Percentiles rank a stretch among this genome's conserved stretches.
phyloP scores from a whole-genome alignment of 2,113 vertebrate genomes.

The Nycticorax nycticorax region DNA sequence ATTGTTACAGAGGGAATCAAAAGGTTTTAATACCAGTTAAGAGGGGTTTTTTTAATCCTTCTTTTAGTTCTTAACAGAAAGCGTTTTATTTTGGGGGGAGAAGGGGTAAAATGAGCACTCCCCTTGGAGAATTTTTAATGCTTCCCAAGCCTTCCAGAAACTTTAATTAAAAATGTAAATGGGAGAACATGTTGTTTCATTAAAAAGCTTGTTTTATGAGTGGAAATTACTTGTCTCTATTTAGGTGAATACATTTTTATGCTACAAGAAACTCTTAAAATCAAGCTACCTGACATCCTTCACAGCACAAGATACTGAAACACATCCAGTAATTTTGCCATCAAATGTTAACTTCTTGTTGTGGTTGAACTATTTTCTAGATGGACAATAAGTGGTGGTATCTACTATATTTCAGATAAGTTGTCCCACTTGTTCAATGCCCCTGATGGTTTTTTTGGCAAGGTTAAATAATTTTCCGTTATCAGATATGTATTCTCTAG shows the following conservation, averaged over 20 bases:
- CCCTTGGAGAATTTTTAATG: neutral
- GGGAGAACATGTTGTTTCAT: neutral
- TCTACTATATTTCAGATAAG: neutral
- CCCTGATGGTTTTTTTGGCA: neutral
- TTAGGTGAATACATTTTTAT: neutral
- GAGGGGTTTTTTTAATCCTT: neutral
- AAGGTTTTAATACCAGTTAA: conserved; percentile 21
- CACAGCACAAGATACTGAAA: neutral
- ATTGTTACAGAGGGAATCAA: neutral
- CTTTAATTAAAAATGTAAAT: neutral
- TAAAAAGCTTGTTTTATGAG: neutral
- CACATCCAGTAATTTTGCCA: neutral
- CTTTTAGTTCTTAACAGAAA: neutral
- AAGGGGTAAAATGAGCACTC: neutral
- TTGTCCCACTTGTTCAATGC: neutral
- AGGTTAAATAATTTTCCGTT: neutral
- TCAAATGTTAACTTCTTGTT: neutral
- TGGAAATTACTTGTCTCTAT: neutral
- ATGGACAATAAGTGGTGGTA: neutral
- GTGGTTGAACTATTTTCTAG: neutral
- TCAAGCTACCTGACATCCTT: neutral
- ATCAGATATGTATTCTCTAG: neutral
- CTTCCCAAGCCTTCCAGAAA: neutral
- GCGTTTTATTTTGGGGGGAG: neutral
- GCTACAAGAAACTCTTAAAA: neutral